These are phyloP conservation scores for Tinamus guttatus DNA, from an alignment of 2,113 vertebrate genomes.

Conservation along the genomic window DNA sequence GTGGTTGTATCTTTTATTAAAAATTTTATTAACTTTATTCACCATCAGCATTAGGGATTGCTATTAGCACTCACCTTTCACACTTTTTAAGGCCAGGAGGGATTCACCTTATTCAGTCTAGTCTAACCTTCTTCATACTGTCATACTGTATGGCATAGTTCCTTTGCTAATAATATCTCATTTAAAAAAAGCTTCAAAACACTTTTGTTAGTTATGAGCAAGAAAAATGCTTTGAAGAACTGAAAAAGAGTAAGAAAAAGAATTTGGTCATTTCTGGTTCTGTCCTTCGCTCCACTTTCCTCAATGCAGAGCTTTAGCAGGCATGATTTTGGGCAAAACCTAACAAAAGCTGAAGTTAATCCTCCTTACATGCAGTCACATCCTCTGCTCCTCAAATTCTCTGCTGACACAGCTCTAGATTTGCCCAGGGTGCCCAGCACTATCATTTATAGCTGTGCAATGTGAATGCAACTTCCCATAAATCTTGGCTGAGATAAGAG, in stretches of 20 bases:
- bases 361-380: background rate
- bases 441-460: background rate
- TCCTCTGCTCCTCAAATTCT: background rate
- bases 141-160: background rate
- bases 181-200: background rate
- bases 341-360: background rate
- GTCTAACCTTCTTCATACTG: background rate
- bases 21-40: slow-evolving; percentile 40
- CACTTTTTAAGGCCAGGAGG: background rate
- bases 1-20: slow-evolving; percentile 23
- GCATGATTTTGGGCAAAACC: background rate
- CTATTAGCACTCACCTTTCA: background rate
- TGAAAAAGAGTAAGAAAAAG: background rate
- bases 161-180: background rate
- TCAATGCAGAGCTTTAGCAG: background rate
- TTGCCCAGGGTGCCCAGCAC: background rate
- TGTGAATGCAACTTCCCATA: background rate
- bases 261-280: background rate
- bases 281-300: background rate
- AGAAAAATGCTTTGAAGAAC: background rate
- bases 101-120: background rate
- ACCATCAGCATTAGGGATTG: background rate
- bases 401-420: background rate
- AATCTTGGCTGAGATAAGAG: background rate
- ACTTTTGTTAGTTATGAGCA: background rate